These are phyloP conservation scores for Pardosa pseudoannulata DNA, from an alignment of 2,888 invertebrate species.

Conservation along the genomic window DNA sequence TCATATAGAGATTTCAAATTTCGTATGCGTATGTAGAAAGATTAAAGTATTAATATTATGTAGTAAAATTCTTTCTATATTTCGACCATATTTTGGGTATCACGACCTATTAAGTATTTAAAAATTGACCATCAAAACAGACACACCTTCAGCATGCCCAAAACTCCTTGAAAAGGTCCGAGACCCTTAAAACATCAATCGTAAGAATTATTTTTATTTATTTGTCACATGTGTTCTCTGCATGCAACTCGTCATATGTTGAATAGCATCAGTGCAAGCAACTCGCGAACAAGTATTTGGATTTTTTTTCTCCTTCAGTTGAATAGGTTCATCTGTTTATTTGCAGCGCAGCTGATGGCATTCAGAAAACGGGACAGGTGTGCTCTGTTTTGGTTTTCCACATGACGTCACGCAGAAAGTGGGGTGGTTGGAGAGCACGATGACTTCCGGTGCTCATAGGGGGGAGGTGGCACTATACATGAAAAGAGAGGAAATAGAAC, in stretches of 20 bases:
- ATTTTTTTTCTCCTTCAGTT: not conserved
- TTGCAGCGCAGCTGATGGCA: conserved; percentile 22
- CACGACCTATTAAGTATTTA: too few relatives aligned
- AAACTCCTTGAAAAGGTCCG: too few relatives aligned
- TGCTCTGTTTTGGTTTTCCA: conserved; percentile 36
- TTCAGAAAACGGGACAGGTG: conserved; percentile 9
- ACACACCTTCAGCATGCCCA: too few relatives aligned
- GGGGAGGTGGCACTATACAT: not conserved
- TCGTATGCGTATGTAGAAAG: too few relatives aligned
- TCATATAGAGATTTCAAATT: too few relatives aligned
- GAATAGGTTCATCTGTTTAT: conserved; percentile 10
- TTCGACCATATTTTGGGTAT: too few relatives aligned
- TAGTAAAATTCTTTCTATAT: too few relatives aligned
- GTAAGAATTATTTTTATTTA: too few relatives aligned
- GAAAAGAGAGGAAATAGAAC: not conserved
- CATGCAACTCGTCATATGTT: not conserved
- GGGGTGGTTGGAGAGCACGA: not conserved
- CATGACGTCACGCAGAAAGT: conserved; percentile 52
- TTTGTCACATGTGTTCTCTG: too few relatives aligned
- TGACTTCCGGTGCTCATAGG: conserved; percentile 4
- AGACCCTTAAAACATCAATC: too few relatives aligned
- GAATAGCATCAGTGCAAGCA: not conserved
- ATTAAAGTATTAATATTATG: too few relatives aligned
- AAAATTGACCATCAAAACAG: too few relatives aligned
- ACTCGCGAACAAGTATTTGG: not conserved